Base-by-base conservation (phyloP, 2,888 invertebrate species). In the Plagodis pulveraria region DNA sequence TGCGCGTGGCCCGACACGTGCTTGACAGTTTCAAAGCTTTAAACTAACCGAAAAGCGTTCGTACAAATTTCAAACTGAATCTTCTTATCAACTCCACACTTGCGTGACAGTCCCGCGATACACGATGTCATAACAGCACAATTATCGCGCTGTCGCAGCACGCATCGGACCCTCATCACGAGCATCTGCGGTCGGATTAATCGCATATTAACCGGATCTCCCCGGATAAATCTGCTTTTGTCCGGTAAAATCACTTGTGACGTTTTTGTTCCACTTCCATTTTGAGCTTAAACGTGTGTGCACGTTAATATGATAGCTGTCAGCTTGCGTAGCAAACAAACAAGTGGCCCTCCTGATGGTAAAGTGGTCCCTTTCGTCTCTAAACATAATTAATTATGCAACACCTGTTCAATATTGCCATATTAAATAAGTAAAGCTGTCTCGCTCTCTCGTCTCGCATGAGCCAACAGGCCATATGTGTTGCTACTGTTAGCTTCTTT, bases 101-200 rank as follows among this genome's bases (percentile, higher is more conserved):
- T 56, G 33, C 42, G 22, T 42, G 40, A 35, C 33, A 42, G 11
- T 32, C 22, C 33, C 6, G 12, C 32, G 43, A 50, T 36, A 46
- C 50, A 36, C 45, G 57, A 63, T 83, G 83, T 85, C 78, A 81
- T 84, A 84, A 81, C 80, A 82, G 84, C 80, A 84, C 83, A 88
- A 87, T 89, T 88, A 89, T 87, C 86, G 80, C 78, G 70, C 80
- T 85, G 88, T 89, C 88, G 81, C 80, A 77, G 59, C 71, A 65
- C 66, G 53, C 66, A 52, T 52, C 63, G 64, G 74, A 89, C 89
- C 89, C 89, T 83, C 84, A 82, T 89, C 89, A 88, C 78, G 72
- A 78, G 74, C 82, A 81, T 82, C 78, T 84, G 87, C 69, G 84
- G 83, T 74, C 57, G 80, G 84, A 87, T 87, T 88, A 87, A 80